These are phyloP conservation scores for Spea multiplicata DNA, from an alignment of 2,113 vertebrate genomes.

Conservation along the genomic window DNA sequence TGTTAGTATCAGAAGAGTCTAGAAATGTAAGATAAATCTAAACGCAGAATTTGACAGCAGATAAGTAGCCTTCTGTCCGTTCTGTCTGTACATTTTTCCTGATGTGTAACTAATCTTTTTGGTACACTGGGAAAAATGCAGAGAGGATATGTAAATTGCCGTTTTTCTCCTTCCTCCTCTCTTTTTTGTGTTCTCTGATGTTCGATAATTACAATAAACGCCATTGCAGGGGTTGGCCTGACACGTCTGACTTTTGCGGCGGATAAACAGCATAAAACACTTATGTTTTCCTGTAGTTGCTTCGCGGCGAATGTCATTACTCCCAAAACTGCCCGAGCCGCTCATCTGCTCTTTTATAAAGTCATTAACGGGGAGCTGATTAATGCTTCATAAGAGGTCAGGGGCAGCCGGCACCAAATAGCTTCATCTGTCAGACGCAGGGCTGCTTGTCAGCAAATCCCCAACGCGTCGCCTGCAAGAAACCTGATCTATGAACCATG, in stretches of 20 bases:
- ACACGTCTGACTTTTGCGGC: neutral
- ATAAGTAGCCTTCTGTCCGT: too few species aligned
- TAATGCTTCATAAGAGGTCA: constrained; percentile 25
- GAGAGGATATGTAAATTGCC: too few species aligned
- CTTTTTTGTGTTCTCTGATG: too few species aligned
- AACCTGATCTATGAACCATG: constrained; percentile 22
- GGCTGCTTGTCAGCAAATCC: constrained; percentile 26
- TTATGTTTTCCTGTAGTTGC: neutral
- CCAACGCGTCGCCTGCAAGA: constrained; percentile 12
- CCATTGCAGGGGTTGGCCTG: neutral
- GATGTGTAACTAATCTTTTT: too few species aligned
- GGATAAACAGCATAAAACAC: neutral
- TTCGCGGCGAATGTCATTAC: neutral
- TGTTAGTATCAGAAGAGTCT: too few species aligned
- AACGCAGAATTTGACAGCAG: too few species aligned
- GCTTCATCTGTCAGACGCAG: constrained; percentile 15
- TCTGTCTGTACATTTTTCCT: too few species aligned
- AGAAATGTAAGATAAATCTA: too few species aligned
- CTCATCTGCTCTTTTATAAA: constrained; percentile 3
- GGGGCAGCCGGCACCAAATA: constrained; percentile 5
- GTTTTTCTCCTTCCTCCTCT: too few species aligned
- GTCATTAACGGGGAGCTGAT: constrained; percentile 10
- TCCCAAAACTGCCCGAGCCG: neutral
- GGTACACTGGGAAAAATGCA: too few species aligned
- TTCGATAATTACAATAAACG: neutral